phyloP scores from a whole-genome alignment of 2,797 vertebrate genomes.

The Sebastiscus tertius region DNA sequence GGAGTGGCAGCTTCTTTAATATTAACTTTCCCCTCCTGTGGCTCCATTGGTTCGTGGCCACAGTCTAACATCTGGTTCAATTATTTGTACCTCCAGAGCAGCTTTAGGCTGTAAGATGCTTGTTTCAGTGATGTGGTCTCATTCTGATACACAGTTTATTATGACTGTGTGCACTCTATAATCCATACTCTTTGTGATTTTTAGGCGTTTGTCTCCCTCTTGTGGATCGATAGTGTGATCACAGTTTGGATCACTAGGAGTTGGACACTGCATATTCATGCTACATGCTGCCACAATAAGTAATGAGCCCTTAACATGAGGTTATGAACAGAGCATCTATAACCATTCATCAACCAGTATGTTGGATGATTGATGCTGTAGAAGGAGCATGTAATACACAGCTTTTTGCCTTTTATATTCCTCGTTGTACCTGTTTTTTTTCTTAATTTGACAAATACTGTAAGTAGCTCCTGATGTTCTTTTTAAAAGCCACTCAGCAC shows the following conservation, averaged over 20 bases:
- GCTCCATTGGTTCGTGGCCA: neutral
- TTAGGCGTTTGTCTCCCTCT: conserved; percentile 59
- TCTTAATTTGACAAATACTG: neutral
- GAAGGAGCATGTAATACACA: neutral
- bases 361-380: neutral
- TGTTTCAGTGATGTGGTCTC: neutral
- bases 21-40: neutral
- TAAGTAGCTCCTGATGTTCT: neutral
- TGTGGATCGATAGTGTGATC: neutral
- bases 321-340: neutral
- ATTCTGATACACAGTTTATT: neutral
- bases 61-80: neutral
- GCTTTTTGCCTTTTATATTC: neutral
- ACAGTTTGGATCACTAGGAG: neutral
- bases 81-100: too few species aligned
- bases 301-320: neutral
- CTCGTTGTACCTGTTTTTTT: neutral
- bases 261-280: neutral
- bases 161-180: neutral
- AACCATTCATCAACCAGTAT: neutral
- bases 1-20: neutral
- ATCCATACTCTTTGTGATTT: neutral
- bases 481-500: neutral
- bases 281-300: neutral
- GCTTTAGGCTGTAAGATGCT: neutral